A percentile compares a stretch with the other conserved stretches of the same genome.
Evolutionary conservation across 2,113 vertebrate genomes (phyloP).

Genomic region (Xerus inauris): DNA sequence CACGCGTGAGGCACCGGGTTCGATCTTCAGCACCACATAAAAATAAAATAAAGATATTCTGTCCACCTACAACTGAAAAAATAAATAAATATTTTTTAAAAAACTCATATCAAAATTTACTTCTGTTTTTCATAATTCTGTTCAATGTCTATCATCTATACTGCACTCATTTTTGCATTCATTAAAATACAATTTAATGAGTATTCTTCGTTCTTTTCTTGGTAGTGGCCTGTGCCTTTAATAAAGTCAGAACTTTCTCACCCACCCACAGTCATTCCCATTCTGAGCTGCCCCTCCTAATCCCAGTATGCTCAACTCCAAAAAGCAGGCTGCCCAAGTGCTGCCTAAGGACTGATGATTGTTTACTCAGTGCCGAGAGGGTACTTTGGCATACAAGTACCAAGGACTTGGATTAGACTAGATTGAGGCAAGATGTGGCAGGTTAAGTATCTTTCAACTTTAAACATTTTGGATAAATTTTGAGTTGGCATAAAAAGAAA

Average conservation of each 20-base stretch:
- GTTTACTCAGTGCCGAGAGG: slow-evolving; percentile 31
- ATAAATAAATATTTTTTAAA: no score
- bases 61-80: no score
- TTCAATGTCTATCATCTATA: neutral
- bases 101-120: slow-evolving; percentile 11
- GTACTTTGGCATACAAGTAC: neutral
- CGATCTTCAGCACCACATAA: no score
- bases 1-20: no score
- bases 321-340: neutral
- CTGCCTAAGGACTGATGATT: neutral
- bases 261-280: neutral
- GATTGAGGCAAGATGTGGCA: slow-evolving; percentile 52
- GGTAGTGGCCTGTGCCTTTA: neutral
- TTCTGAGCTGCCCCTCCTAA: neutral
- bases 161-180: neutral
- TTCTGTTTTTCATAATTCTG: slow-evolving; percentile 23
- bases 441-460: slow-evolving; percentile 47
- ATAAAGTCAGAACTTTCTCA: neutral
- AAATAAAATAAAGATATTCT: no score
- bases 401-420: neutral
- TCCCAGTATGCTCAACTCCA: neutral
- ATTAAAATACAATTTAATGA: neutral
- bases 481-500: slow-evolving; percentile 42
- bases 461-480: slow-evolving; percentile 55
- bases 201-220: neutral